Conservation (phyloP, 2,113 vertebrate genomes). For the Menidia beryllina region DNA sequence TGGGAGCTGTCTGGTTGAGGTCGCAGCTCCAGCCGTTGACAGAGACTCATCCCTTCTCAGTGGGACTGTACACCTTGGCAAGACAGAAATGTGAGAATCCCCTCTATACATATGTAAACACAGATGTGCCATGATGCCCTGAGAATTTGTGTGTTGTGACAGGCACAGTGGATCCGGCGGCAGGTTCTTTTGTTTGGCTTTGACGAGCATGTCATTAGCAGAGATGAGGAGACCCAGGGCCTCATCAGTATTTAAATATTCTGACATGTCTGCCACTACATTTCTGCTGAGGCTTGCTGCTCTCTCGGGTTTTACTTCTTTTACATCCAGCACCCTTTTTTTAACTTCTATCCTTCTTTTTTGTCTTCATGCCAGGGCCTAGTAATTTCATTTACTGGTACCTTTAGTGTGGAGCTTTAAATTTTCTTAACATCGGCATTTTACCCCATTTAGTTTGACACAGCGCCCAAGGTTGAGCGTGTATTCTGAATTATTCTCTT, state of each 20-base stretch:
- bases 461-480: conserved; percentile 15
- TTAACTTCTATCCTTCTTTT: conserved; percentile 10
- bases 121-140: conserved; percentile 57
- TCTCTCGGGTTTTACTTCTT: conserved; percentile 25
- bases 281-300: conserved; percentile 39
- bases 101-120: conserved; percentile 78
- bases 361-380: conserved; percentile 26
- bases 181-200: conserved; percentile 93
- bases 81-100: conserved; percentile 56
- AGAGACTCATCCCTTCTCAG: conserved; percentile 57
- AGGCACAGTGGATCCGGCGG: conserved; percentile 85
- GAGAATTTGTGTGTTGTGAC: conserved; percentile 79
- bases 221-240: conserved; percentile 85
- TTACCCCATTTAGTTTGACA: conserved; percentile 21
- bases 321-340: background rate
- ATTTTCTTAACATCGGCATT: conserved; percentile 60
- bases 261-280: conserved; percentile 82
- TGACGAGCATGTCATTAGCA: conserved; percentile 92
- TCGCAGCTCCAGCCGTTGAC: conserved; percentile 43
- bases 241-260: conserved; percentile 97
- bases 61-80: conserved; percentile 75
- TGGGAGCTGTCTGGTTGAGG: conserved; percentile 81
- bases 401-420: conserved; percentile 58
- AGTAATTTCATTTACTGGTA: conserved; percentile 45
- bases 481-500: conserved; percentile 9